Conservation (phyloP, 1,140 invertebrate genomes). For the Anastrepha obliqua region DNA sequence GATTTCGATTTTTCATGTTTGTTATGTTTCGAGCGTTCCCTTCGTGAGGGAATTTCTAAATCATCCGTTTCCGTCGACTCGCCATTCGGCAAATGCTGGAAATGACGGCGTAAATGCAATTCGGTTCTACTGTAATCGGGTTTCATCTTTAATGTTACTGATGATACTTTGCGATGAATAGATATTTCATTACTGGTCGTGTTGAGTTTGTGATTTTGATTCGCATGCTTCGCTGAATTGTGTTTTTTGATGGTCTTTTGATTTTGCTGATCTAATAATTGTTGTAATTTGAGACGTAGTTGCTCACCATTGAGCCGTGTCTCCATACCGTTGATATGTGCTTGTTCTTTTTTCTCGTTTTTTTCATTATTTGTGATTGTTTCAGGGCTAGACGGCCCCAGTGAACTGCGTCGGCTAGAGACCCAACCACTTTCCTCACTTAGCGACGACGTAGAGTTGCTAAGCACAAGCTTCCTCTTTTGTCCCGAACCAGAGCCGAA, state of each 20-base stretch:
- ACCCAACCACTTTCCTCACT: conserved; percentile 87
- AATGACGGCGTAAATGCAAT: conserved; percentile 63
- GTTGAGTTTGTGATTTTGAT: conserved; percentile 37
- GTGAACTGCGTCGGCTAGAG: conserved; percentile 80
- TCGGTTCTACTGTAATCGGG: conserved; percentile 64
- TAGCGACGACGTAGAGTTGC: conserved; percentile 81
- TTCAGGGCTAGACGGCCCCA: conserved; percentile 77
- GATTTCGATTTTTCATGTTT: conserved; percentile 76
- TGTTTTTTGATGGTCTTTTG: conserved; percentile 54
- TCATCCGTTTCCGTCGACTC: conserved; percentile 72
- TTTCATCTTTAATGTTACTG: conserved; percentile 67
- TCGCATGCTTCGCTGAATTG: neutral
- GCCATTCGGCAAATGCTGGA: conserved; percentile 67
- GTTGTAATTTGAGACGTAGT: conserved; percentile 77
- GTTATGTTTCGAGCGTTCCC: conserved; percentile 61
- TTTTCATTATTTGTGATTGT: conserved; percentile 67
- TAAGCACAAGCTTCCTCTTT: conserved; percentile 65
- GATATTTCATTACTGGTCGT: conserved; percentile 44
- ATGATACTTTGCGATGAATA: conserved; percentile 67
- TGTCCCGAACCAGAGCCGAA: conserved; percentile 62
- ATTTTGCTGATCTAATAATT: conserved; percentile 75
- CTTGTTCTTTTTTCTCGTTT: conserved; percentile 71
- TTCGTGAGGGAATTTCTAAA: conserved; percentile 59
- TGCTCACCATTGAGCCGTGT: conserved; percentile 79
- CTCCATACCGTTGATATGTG: conserved; percentile 67